Evolutionary conservation across 2,797 vertebrate species (phyloP), one percentile per base, ranked within the genome.

Genomic region (Lophius americanus): DNA sequence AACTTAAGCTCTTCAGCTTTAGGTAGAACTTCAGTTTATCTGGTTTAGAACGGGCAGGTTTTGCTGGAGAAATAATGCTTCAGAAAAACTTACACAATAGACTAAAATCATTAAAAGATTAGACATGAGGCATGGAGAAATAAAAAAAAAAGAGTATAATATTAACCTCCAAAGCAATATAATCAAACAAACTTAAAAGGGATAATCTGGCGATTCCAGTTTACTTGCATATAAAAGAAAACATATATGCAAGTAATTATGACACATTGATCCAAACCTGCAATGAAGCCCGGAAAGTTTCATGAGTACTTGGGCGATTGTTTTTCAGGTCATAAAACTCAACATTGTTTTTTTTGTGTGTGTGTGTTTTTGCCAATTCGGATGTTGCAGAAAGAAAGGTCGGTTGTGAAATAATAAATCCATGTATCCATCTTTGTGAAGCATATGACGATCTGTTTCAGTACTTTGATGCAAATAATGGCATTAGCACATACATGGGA

Each of bases 251-350:
- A n/a, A n/a, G n/a, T n/a, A n/a, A 6, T 2, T 48, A 4, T 23
- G 60, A 39, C 7, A 37, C 51, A 39, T 52, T 50, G 44, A 52
- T 55, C 49, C 67, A 36, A 61, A 39, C 3, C 44, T 63, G 9
- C 51, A 46, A 48, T 39, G 51, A 56, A 52, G 8, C 12, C 11
- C 54, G 47, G 14, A 5, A 60, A 9, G 41, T 64, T 51, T 51
- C 32, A 47, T 52, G 3, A 60, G 56, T 42, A 7, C 62, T 10
- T 9, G 0, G 7, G 12, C 36, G 35, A 7, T 3, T 47, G 41
- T 10, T 14, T 49, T 9, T 23, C 23, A 23, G 23, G 23, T 23
- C 23, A 23, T 23, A 23, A 23, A 23, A 23, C 23, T 23, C 23
- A 23, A 23, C 23, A 23, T 23, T 23, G 23, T 23, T 23, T 23